Evolutionary conservation across 2,113 vertebrate genomes (phyloP), one percentile per base, ranked within the genome.

Genomic region (Perca fluviatilis): DNA sequence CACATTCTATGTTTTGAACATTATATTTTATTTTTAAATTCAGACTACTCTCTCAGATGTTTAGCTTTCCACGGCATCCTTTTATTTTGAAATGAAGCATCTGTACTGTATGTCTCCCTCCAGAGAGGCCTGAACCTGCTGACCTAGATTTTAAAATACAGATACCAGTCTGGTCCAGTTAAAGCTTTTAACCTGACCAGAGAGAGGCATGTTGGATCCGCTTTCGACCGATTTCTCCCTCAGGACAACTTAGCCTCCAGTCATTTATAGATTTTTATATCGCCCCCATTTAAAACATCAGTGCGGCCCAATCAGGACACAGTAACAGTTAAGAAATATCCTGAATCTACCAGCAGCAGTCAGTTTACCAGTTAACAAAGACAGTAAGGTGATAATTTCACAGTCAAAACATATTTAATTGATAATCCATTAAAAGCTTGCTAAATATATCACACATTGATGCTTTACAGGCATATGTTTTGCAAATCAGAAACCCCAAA

Each of bases 201-300:
- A 68, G 40, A 54, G 61, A 49, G 64, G 36, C 36, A 36, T 25
- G 64, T 27, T 19, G 54, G 47, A 51, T 66, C 58, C 60, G 36
- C 58, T 30, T 63, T 85, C 16, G 19, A 80, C 40, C 5, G 23
- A 5, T 64, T 70, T 77, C 49, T 64, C 76, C 82, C 77, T 67
- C 47, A 13, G 73, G 85, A 79, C 73, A 72, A 25, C 8, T 51
- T 6, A 27, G 40, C 54, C 77, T 72, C 50, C 33, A 47, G 69
- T 30, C 80, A 74, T 27, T 3, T 68, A 91, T 84, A 2, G 87
- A 91, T 89, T 84, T 91, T 66, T 77, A 46, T 19, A 85, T 74
- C 0, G 15, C 64, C 51, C 61, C 47, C 40, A 62, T 84, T 82
- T 66, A 77, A 77, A 70, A 19, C 50, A 49, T 63, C 58, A 80